phyloP scores from a whole-genome alignment of 2,888 invertebrate genomes.

The Ennomos quercinarius region DNA sequence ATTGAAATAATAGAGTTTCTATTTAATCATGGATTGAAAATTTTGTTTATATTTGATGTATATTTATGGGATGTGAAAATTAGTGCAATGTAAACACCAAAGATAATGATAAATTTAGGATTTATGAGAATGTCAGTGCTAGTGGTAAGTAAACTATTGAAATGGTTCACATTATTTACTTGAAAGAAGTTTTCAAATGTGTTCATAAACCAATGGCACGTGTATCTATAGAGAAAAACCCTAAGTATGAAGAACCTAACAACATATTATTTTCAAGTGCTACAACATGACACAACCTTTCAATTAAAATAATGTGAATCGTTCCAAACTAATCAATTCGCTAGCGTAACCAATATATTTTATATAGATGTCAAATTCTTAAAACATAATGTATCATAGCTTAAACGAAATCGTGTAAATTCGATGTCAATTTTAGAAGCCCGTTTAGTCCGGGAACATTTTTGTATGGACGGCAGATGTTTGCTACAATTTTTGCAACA shows the following conservation, averaged over 20 bases:
- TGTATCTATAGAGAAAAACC: neutral
- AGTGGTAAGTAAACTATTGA: conserved; percentile 42
- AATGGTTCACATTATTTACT: conserved; percentile 36
- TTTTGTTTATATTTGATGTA: conserved; percentile 48
- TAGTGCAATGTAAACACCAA: conserved; percentile 79
- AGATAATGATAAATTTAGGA: conserved; percentile 59
- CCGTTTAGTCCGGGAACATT: conserved; percentile 65
- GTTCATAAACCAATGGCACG: neutral
- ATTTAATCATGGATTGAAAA: conserved; percentile 49
- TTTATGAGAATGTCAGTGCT: conserved; percentile 52
- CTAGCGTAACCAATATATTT: conserved; percentile 68
- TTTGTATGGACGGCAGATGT: conserved; percentile 68
- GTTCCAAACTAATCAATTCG: conserved; percentile 34
- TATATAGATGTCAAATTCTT: conserved; percentile 81
- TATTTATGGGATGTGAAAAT: conserved; percentile 55
- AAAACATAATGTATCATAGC: conserved; percentile 77
- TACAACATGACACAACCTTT: too few species aligned
- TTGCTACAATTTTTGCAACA: conserved; percentile 82
- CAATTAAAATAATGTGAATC: conserved; percentile 24
- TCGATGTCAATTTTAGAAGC: conserved; percentile 83
- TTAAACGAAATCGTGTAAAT: conserved; percentile 78
- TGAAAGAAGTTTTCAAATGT: neutral
- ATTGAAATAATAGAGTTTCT: conserved; percentile 61
- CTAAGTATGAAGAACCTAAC: too few species aligned
- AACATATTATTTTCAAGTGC: too few species aligned